phyloP scores from a whole-genome alignment of 2,888 invertebrate genomes.

The Lepidocyrtoides sp. region DNA sequence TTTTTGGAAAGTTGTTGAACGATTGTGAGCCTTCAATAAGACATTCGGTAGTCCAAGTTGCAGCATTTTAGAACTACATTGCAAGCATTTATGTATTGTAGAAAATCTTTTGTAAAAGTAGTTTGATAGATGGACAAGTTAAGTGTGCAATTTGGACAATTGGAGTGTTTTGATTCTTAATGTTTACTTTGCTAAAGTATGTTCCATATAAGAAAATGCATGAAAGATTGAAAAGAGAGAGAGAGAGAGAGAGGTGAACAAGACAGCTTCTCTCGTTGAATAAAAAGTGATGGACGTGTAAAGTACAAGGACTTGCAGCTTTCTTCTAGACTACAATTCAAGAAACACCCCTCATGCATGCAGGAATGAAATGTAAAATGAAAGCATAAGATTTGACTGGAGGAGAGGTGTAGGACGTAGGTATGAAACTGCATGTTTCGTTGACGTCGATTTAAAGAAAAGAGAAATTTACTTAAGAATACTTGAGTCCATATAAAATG shows the following conservation, averaged over 20 bases:
- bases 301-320: conserved; percentile 49
- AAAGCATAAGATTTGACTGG: neutral
- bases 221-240: neutral
- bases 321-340: conserved; percentile 35
- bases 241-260: neutral
- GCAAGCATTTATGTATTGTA: neutral
- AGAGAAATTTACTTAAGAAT: conserved; percentile 17
- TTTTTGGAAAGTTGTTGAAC: neutral
- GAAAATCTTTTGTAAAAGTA: neutral
- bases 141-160: conserved; percentile 59
- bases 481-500: neutral
- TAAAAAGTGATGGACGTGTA: conserved; percentile 48
- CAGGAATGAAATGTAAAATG: conserved; percentile 5
- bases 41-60: neutral
- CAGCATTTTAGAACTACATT: neutral
- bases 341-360: neutral
- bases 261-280: conserved; percentile 20
- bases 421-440: conserved; percentile 43
- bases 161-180: conserved; percentile 55
- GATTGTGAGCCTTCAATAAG: neutral
- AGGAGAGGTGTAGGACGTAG: neutral
- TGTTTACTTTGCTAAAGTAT: conserved; percentile 8
- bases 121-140: neutral
- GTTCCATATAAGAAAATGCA: neutral
- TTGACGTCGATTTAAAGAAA: conserved; percentile 22